Percentiles rank a stretch among this genome's conserved stretches.
phyloP scores from a whole-genome alignment of 1,140 invertebrate species.

The Brachionus asplanchnoidis region DNA sequence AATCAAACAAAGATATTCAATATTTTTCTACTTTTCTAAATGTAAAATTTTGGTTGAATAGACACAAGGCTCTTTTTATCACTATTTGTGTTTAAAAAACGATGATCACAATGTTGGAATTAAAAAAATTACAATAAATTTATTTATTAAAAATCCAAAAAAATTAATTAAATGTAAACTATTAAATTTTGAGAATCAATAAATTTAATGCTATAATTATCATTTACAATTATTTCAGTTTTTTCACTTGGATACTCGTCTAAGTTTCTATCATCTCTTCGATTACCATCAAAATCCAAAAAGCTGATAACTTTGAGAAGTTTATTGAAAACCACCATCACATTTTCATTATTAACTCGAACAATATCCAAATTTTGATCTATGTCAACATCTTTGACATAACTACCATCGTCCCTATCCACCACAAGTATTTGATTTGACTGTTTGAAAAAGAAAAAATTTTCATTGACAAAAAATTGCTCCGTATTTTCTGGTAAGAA shows the following conservation, averaged over 20 bases:
- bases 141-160: neutral
- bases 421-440: neutral
- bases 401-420: neutral
- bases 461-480: neutral
- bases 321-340: neutral
- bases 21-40: neutral
- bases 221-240: neutral
- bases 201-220: neutral
- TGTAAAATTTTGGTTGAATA: neutral
- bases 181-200: constrained; percentile 12
- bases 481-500: neutral
- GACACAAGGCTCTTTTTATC: too few species aligned
- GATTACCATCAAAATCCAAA: neutral
- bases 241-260: neutral
- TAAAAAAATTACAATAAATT: neutral
- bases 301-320: neutral
- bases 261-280: neutral
- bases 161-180: neutral
- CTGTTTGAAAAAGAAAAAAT: neutral
- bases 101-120: neutral
- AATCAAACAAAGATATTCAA: neutral
- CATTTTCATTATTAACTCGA: constrained; percentile 1
- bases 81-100: too few species aligned
- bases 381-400: neutral
- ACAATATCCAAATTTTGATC: neutral